Evolutionary conservation across 1,140 invertebrate species (phyloP).

Genomic region (Alviniconcha marisindica): DNA sequence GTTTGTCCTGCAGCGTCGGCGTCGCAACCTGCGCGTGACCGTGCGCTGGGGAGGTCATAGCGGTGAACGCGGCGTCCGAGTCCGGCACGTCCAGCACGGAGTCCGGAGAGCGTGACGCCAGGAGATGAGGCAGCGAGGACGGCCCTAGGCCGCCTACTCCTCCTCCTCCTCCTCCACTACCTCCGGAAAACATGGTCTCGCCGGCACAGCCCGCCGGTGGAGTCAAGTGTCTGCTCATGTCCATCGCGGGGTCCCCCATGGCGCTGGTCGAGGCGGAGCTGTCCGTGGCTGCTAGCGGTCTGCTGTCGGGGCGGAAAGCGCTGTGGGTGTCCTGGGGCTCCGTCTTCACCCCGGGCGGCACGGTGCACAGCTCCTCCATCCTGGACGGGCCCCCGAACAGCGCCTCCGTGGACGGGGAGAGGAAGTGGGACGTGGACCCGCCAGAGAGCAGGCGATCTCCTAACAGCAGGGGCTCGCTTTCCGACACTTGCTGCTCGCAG

Average conservation of each 20-base stretch:
- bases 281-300: neutral
- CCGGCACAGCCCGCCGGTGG: neutral
- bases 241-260: neutral
- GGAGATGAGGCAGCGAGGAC: neutral
- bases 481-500: neutral
- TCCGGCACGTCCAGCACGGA: neutral
- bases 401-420: conserved; percentile 16
- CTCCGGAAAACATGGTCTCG: neutral
- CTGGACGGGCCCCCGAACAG: conserved; percentile 28
- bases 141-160: neutral
- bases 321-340: neutral
- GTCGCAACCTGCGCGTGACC: neutral
- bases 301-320: neutral
- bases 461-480: neutral
- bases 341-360: conserved; percentile 14
- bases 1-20: conserved; percentile 5
- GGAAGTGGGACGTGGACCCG: conserved; percentile 17
- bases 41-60: neutral
- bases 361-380: conserved; percentile 23
- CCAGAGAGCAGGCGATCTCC: neutral
- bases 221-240: neutral
- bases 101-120: neutral
- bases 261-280: neutral
- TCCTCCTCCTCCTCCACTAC: no score
- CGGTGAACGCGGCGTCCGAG: neutral